Evolutionary conservation across 2,797 vertebrate species (phyloP).

Genomic region (Oophaga sylvatica): DNA sequence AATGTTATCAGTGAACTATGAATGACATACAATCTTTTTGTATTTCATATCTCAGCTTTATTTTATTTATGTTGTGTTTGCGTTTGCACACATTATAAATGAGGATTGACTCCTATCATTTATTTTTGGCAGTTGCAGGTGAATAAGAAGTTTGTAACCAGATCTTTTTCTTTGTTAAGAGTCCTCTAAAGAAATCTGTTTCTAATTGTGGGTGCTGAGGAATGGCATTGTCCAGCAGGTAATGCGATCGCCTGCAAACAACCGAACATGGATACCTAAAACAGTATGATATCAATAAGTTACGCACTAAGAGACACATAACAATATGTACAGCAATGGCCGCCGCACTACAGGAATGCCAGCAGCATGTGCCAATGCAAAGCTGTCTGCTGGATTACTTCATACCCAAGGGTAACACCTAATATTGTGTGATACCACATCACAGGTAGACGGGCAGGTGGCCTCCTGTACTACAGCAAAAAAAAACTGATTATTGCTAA

Average conservation of each 20-base stretch:
- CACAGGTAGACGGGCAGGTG: background rate
- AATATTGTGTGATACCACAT: background rate
- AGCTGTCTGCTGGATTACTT: background rate
- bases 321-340: background rate
- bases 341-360: background rate
- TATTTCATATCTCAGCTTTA: background rate
- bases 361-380: background rate
- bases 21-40: background rate
- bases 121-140: conserved; percentile 22
- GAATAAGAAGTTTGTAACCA: conserved; percentile 53
- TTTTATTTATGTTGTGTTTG: conserved; percentile 3
- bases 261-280: conserved; percentile 39
- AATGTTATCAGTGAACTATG: background rate
- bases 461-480: background rate
- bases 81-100: background rate
- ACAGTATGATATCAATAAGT: conserved; percentile 9
- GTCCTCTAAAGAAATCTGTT: conserved; percentile 32
- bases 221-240: conserved; percentile 46
- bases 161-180: conserved; percentile 40
- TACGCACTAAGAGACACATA: background rate
- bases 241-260: conserved; percentile 43
- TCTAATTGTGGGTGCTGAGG: conserved; percentile 44
- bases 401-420: background rate
- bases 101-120: conserved; percentile 32
- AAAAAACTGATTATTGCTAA: background rate